phyloP scores from a whole-genome alignment of 2,113 vertebrate genomes.

The Brachypteracias leptosomus region DNA sequence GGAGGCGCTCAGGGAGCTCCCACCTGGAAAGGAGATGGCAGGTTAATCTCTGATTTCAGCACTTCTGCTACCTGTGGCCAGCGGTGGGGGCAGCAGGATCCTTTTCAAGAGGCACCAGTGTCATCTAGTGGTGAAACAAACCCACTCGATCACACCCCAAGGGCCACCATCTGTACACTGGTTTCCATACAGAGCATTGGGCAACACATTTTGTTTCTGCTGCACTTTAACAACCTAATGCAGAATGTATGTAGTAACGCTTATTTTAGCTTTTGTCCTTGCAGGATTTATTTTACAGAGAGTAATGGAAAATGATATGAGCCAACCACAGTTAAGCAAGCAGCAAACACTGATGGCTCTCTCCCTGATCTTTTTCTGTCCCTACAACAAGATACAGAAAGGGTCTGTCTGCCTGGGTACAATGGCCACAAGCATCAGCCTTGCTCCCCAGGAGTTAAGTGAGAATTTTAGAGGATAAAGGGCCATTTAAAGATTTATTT shows the following conservation, averaged over 20 bases:
- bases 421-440: neutral
- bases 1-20: neutral
- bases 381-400: neutral
- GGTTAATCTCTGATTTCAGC: neutral
- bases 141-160: neutral
- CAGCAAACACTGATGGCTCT: neutral
- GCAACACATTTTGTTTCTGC: neutral
- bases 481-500: neutral
- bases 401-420: neutral
- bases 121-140: conserved; percentile 37
- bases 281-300: neutral
- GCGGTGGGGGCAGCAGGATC: neutral
- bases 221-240: neutral
- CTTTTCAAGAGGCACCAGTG: neutral
- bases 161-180: neutral
- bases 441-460: neutral
- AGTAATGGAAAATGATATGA: neutral
- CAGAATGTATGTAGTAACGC: neutral
- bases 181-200: neutral
- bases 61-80: neutral
- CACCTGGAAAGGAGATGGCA: neutral
- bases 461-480: neutral
- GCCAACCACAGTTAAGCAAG: neutral
- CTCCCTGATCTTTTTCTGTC: neutral
- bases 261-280: neutral